These are phyloP conservation scores for Mionectes macconnelli DNA, from an alignment of 2,113 vertebrate genomes.

Conservation along the genomic window DNA sequence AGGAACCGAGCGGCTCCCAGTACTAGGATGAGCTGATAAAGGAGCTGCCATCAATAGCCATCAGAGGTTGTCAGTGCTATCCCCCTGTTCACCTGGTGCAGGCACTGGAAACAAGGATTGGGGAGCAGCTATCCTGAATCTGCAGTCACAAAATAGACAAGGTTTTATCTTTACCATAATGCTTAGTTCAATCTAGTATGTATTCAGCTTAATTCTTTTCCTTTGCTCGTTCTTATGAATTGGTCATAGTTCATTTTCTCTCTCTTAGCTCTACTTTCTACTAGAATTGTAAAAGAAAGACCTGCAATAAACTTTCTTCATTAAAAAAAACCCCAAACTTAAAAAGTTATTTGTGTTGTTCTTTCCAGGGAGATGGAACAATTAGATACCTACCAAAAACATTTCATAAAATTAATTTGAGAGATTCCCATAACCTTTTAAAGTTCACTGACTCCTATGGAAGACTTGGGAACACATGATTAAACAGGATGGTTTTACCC, in stretches of 20 bases:
- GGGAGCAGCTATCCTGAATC: slow-evolving; percentile 11
- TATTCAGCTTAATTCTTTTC: slow-evolving; percentile 55
- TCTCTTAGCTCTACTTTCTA: slow-evolving; percentile 75
- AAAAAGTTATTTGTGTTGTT: too few species aligned
- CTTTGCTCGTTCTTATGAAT: slow-evolving; percentile 45
- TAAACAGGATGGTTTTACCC: not conserved
- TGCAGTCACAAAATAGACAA: not conserved
- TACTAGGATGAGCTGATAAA: not conserved
- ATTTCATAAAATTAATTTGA: not conserved
- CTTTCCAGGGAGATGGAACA: not conserved
- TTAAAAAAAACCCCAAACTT: slow-evolving; percentile 42
- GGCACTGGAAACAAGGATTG: slow-evolving; percentile 28
- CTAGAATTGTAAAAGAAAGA: slow-evolving; percentile 68
- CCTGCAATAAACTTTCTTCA: slow-evolving; percentile 80
- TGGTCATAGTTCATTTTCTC: slow-evolving; percentile 59
- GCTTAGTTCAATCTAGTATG: slow-evolving; percentile 50
- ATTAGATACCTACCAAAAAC: not conserved
- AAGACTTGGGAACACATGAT: not conserved
- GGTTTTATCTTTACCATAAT: slow-evolving; percentile 23
- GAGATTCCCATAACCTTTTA: not conserved
- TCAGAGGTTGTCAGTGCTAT: slow-evolving; percentile 4
- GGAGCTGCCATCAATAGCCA: not conserved
- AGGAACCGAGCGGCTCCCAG: not conserved
- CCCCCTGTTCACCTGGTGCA: not conserved
- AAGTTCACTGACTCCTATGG: not conserved